A percentile compares a stretch with the other conserved stretches of the same genome.
These are phyloP conservation scores for Chitala chitala DNA, from an alignment of 2,113 vertebrate genomes.

Conservation along the genomic window DNA sequence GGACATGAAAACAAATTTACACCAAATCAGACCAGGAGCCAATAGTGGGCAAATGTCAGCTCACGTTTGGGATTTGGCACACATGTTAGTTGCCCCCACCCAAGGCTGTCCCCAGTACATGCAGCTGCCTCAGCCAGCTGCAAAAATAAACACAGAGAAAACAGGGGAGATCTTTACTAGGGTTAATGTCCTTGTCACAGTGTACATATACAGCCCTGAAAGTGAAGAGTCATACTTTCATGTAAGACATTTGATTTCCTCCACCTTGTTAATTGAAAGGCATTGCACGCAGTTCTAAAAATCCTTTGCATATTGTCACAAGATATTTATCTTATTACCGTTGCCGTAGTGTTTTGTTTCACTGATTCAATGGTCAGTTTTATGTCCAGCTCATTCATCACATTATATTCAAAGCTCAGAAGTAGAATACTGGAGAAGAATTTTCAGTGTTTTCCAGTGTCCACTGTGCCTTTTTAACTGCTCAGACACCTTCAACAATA, in stretches of 20 bases:
- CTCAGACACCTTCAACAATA: too few relatives aligned
- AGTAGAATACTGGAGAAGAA: too few relatives aligned
- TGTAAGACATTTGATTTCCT: not conserved
- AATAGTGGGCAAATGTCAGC: conserved; percentile 1
- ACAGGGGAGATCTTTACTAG: not conserved
- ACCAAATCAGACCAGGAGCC: not conserved
- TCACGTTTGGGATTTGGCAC: not conserved
- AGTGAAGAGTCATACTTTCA: not conserved
- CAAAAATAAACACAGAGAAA: not conserved
- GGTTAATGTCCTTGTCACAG: not conserved
- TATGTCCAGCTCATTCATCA: too few relatives aligned
- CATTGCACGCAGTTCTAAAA: too few relatives aligned
- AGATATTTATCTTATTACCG: too few relatives aligned
- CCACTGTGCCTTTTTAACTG: too few relatives aligned
- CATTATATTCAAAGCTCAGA: too few relatives aligned
- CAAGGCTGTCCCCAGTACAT: not conserved
- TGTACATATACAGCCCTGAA: not conserved
- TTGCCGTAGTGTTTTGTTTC: too few relatives aligned
- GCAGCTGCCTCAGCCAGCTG: conserved; percentile 5
- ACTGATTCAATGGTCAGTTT: too few relatives aligned
- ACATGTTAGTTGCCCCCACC: not conserved
- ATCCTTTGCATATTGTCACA: too few relatives aligned
- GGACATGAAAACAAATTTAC: not conserved
- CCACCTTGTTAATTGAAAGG: not conserved
- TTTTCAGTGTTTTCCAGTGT: too few relatives aligned